Conservation (phyloP, 23 tunicate genomes). For the Styela clava region DNA sequence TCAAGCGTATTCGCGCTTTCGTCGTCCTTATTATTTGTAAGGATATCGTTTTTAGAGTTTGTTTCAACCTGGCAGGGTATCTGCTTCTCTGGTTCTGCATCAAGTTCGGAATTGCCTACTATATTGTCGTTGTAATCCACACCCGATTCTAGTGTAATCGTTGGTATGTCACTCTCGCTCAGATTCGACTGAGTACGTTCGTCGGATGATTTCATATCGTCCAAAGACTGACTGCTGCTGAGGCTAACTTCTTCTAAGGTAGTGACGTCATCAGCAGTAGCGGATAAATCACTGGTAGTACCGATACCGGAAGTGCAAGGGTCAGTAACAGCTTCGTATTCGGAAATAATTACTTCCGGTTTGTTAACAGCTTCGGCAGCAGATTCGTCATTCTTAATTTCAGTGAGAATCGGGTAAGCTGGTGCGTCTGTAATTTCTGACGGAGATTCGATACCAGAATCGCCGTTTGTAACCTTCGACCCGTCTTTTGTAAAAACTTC, state of each 20-base stretch:
- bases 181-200: not conserved
- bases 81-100: not conserved
- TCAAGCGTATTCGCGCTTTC: not conserved
- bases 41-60: not conserved
- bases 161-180: not conserved
- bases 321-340: not conserved
- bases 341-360: not conserved
- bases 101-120: too few species aligned
- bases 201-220: not conserved
- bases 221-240: not conserved
- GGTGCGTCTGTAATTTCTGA: not conserved
- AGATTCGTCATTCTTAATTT: not conserved
- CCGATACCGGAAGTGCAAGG: not conserved
- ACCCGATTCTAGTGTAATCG: constrained; percentile 4
- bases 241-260: not conserved
- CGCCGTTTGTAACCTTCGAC: not conserved
- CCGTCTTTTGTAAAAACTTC: constrained; percentile 2
- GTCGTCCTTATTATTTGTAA: not conserved
- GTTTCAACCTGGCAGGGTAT: not conserved
- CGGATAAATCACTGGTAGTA: not conserved
- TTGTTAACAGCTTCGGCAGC: not conserved
- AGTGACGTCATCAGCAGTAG: not conserved
- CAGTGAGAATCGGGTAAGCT: not conserved
- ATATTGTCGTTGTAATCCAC: constrained; percentile 23
- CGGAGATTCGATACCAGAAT: constrained; percentile 11